These are phyloP conservation scores for Rotaria socialis DNA, from an alignment of 2,888 invertebrate species.

Conservation along the genomic window DNA sequence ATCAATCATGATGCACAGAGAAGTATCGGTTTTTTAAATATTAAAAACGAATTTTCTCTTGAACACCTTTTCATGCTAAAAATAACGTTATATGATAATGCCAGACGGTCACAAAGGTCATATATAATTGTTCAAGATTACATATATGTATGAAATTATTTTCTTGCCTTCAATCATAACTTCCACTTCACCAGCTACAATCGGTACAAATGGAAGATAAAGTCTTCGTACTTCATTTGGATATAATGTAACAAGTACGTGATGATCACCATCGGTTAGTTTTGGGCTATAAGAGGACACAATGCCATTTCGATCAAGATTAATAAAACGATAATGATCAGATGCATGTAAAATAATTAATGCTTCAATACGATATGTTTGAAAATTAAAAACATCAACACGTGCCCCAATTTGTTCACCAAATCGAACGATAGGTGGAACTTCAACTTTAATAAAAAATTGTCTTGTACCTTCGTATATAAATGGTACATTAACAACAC, in stretches of 20 bases:
- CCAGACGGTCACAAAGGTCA: too few relatives aligned
- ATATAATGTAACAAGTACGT: slow-evolving; percentile 42
- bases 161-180: slow-evolving; percentile 32
- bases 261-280: slow-evolving; percentile 42
- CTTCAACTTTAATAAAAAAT: slow-evolving; percentile 89
- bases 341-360: slow-evolving; percentile 45
- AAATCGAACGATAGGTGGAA: slow-evolving; percentile 75
- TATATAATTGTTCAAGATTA: too few relatives aligned
- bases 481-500: slow-evolving; percentile 73
- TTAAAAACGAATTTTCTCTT: too few relatives aligned
- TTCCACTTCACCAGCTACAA: slow-evolving; percentile 40
- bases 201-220: slow-evolving; percentile 40
- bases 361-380: slow-evolving; percentile 64
- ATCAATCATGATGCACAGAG: too few relatives aligned
- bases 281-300: slow-evolving; percentile 32
- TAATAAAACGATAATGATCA: slow-evolving; percentile 46
- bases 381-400: slow-evolving; percentile 88
- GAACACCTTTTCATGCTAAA: too few relatives aligned
- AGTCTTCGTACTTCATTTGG: slow-evolving; percentile 41
- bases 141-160: too few relatives aligned
- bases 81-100: too few relatives aligned
- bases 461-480: slow-evolving; percentile 82
- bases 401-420: slow-evolving; percentile 89
- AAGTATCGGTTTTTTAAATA: too few relatives aligned
- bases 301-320: slow-evolving; percentile 44